Conservation (phyloP, 92 coral and sea anemone species). For the Parazoanthus swiftii region DNA sequence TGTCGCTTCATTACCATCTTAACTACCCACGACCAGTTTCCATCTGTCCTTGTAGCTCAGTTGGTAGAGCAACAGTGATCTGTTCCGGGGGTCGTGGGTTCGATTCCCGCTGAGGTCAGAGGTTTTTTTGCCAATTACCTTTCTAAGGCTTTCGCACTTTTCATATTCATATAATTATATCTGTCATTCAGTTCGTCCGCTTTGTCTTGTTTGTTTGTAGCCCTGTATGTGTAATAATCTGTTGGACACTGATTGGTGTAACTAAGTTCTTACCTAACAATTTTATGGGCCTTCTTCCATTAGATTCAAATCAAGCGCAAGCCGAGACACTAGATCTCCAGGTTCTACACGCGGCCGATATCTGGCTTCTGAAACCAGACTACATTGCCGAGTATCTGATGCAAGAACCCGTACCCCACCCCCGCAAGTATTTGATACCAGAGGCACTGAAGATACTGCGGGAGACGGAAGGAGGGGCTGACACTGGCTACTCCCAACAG, state of each 20-base stretch:
- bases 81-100: too few relatives aligned
- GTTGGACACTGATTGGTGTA: neutral
- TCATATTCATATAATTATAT: too few relatives aligned
- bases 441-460: conserved; percentile 46
- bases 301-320: conserved; percentile 65
- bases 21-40: too few relatives aligned
- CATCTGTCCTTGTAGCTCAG: too few relatives aligned
- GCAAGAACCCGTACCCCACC: conserved; percentile 86
- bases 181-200: too few relatives aligned
- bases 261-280: neutral
- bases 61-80: too few relatives aligned
- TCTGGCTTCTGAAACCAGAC: conserved; percentile 84
- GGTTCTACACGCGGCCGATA: conserved; percentile 55
- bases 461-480: conserved; percentile 46
- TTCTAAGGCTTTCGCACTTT: too few relatives aligned
- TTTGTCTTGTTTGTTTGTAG: too few relatives aligned
- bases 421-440: conserved; percentile 75
- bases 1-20: too few relatives aligned
- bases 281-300: neutral
- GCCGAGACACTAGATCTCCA: conserved; percentile 65
- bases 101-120: too few relatives aligned
- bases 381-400: conserved; percentile 92
- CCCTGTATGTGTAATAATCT: neutral
- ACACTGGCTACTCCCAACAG: conserved; percentile 46
- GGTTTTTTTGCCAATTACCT: too few relatives aligned